Evolutionary conservation across 2,113 vertebrate species (phyloP).

Genomic region (Serinus canaria): DNA sequence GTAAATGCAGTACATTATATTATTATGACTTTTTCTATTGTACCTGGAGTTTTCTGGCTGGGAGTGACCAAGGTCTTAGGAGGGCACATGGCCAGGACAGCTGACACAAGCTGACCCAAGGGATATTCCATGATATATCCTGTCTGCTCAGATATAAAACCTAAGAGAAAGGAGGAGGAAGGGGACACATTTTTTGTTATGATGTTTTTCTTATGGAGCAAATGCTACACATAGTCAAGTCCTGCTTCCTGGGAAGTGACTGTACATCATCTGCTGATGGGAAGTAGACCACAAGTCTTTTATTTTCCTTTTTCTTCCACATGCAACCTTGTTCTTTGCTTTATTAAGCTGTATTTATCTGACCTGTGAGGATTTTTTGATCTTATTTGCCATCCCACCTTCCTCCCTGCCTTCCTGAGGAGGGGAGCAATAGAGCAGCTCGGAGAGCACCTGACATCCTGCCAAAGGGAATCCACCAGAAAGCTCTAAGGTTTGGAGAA

Average conservation of each 20-base stretch:
- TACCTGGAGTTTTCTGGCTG: not conserved
- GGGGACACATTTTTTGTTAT: not conserved
- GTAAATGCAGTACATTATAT: not conserved
- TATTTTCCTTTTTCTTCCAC: not conserved
- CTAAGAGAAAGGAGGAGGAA: not conserved
- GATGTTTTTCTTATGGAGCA: not conserved
- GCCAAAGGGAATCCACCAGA: not conserved
- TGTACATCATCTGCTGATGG: not conserved
- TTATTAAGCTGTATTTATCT: not conserved
- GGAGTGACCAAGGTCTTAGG: not conserved
- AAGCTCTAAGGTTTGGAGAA: not conserved
- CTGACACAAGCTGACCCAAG: not conserved
- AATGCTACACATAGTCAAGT: not conserved
- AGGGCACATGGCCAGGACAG: not conserved
- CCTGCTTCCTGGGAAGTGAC: not conserved
- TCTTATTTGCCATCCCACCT: not conserved
- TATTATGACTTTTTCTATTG: not conserved
- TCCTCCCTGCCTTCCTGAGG: not conserved
- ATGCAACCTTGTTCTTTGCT: not conserved
- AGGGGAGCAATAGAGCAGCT: not conserved
- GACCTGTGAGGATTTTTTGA: not conserved
- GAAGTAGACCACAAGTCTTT: not conserved
- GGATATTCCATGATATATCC: not conserved
- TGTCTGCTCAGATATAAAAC: not conserved
- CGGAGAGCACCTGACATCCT: not conserved